Base-by-base conservation (phyloP, 2,113 vertebrate species). In the Lota lota region DNA sequence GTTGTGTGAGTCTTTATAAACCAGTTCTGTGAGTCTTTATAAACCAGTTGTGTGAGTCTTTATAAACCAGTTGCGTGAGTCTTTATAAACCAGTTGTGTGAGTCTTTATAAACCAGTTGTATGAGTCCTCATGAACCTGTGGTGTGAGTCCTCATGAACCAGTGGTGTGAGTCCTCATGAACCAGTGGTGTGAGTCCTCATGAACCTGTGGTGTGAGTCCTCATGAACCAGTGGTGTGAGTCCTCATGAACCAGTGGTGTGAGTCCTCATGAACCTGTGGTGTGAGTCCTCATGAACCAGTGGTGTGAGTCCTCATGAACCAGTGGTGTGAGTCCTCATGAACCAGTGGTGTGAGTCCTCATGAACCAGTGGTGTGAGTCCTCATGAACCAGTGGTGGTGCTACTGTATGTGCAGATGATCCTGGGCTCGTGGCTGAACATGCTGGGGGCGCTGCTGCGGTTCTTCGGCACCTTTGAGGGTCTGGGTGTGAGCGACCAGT, bases 341-440 rank as follows among this genome's bases (percentile, higher is more conserved):
- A 47, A 47, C 28, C 10, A 0, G 16, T 57, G 17, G n/a, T 57
- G 1, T 57, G 4, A 3, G 20, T 59, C 11, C 7, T 3, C 7
- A 59, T 59, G 58, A 59, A 47, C 20, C 10, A 2, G 20, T 22
- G 1, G 18, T 20, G 4, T 59, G 19, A 59, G 18, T 20, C 11
- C 19, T 20, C 21, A 10, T 59, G 8, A 19, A 11, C 40, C 40
- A 10, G 40, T 47, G 18, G 5, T 20, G 58, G 22, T 3, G 21
- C 19, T 10, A 12, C 58, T 20, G 40, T 47, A 8, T 59, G 1
- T 47, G 1, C 88, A 99, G 97, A 81, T 95, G 69, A 73, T 97
- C 61, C 80, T 96, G 67, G 92, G 96, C 0, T 90, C 96, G 0
- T 97, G 95, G 95, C 87, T 99, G 50, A 98, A 98, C 89, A 93